phyloP scores from a whole-genome alignment of 2,888 invertebrate genomes.

The Drosophila meridionalis region DNA sequence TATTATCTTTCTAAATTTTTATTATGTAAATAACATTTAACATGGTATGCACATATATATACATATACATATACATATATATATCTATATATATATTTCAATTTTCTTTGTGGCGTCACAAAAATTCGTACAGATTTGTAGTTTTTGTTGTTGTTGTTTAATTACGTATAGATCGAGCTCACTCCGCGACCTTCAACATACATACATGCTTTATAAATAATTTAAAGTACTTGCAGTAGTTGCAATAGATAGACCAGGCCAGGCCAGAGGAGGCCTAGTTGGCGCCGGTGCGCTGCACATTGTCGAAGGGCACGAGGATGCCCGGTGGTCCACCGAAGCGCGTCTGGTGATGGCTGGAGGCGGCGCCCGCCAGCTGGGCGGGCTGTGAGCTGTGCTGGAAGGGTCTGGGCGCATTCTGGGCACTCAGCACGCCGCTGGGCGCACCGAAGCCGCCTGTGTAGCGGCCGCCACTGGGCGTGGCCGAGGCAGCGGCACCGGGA shows the following conservation, averaged over 20 bases:
- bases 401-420: slow-evolving; percentile 63
- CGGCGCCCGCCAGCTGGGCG: slow-evolving; percentile 9
- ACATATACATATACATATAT: slow-evolving; percentile 10
- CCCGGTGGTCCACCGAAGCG: slow-evolving; percentile 85
- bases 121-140: slow-evolving; percentile 42
- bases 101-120: slow-evolving; percentile 7
- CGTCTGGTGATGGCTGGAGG: slow-evolving; percentile 54
- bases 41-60: slow-evolving; percentile 40
- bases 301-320: slow-evolving; percentile 83
- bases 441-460: slow-evolving; percentile 79
- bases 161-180: slow-evolving; percentile 21
- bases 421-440: slow-evolving; percentile 69
- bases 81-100: background rate
- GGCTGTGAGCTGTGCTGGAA: slow-evolving; percentile 49
- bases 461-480: slow-evolving; percentile 41
- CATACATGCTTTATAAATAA: slow-evolving; percentile 72
- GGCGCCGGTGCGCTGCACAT: slow-evolving; percentile 62
- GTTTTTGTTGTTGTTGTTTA: background rate
- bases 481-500: slow-evolving; percentile 21
- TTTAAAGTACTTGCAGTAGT: slow-evolving; percentile 66
- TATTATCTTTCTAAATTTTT: slow-evolving; percentile 45
- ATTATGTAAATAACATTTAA: slow-evolving; percentile 49
- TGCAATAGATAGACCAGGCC: slow-evolving; percentile 12
- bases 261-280: slow-evolving; percentile 44
- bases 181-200: slow-evolving; percentile 60